Percentiles rank a stretch among this genome's conserved stretches.
Evolutionary conservation across 2,797 vertebrate genomes (phyloP).

Genomic region (Phyllotis vaccarum): DNA sequence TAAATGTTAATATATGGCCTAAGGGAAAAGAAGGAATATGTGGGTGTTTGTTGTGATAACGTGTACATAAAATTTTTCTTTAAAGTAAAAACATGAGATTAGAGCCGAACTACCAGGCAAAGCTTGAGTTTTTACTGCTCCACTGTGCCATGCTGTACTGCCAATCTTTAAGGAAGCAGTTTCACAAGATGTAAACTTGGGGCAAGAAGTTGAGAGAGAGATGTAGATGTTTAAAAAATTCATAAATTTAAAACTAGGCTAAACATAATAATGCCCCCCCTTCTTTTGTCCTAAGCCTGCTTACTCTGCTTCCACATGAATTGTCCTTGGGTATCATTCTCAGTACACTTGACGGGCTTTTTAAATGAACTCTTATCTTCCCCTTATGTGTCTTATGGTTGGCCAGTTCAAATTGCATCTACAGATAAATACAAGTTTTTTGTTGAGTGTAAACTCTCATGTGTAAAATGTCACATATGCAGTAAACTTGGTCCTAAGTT

Average conservation of each 20-base stretch:
- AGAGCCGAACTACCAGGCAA: neutral
- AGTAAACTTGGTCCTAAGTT: neutral
- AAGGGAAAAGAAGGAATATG: neutral
- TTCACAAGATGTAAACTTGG: neutral
- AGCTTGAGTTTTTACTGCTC: neutral
- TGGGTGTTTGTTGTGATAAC: neutral
- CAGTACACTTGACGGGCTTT: neutral
- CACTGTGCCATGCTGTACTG: neutral
- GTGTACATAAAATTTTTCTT: neutral
- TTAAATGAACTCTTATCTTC: neutral
- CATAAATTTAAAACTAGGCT: neutral
- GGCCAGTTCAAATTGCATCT: neutral
- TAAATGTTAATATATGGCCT: constrained; percentile 57
- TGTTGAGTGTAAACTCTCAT: neutral
- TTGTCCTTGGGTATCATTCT: neutral
- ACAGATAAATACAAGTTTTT: neutral
- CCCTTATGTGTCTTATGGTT: neutral
- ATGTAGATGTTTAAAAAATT: neutral
- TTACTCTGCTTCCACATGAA: neutral
- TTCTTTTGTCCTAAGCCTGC: neutral
- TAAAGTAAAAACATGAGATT: neutral
- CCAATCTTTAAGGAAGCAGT: neutral
- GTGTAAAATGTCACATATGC: neutral
- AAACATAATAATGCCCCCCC: neutral
- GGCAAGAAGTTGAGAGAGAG: neutral